Evolutionary conservation across 2,888 invertebrate genomes (phyloP), one percentile per base, ranked within the genome.

Genomic region (Plagodis dolabraria): DNA sequence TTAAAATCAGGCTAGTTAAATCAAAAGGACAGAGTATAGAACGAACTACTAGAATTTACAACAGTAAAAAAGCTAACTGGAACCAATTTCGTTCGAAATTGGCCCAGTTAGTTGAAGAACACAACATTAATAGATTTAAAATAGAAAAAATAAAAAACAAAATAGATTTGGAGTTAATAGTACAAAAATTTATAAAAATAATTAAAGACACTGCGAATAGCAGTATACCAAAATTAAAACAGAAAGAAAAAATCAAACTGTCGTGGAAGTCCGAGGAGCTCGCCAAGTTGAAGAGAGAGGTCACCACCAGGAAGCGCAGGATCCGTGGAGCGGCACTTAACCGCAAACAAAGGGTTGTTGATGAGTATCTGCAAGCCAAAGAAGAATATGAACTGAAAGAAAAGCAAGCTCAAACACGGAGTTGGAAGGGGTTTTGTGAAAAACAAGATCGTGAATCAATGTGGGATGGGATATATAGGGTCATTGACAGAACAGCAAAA

Each of bases 1-100:
- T 75, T 7, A 52, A 60, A 6, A 43, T 76, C 0, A 60, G 43
- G 0, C 0, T 66, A 5, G 0, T n/a, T 10, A 69, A 52, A 56
- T 7, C 58, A 22, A 55, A 55, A 45, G 54, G 50, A 9, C 33
- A 44, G 11, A 45, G 48, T 6, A 38, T 48, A 6, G 6, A 12
- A 6, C 8, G 48, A 0, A 48, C 48, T 5, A 48, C 48, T 6
- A 8, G 48, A 33, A 38, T 10, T 0, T 48, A 9, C 7, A 48
- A 48, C 10, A 48, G 38, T 5, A 48, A 38, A 48, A 48, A 48
- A 40, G 48, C 48, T 33, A 38, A 48, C 34, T 47, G 47, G 47
- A 6, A 4, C 35, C 45, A 45, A 5, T 45, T 45, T 45, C 22
- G 33, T 45, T 8, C 6, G 22, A 45, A 45, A 45, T 2, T 47